Percentiles rank a stretch among this genome's conserved stretches.
These are phyloP conservation scores for Diploscapter pachys DNA, from an alignment of 1,140 invertebrate species.

Conservation along the genomic window DNA sequence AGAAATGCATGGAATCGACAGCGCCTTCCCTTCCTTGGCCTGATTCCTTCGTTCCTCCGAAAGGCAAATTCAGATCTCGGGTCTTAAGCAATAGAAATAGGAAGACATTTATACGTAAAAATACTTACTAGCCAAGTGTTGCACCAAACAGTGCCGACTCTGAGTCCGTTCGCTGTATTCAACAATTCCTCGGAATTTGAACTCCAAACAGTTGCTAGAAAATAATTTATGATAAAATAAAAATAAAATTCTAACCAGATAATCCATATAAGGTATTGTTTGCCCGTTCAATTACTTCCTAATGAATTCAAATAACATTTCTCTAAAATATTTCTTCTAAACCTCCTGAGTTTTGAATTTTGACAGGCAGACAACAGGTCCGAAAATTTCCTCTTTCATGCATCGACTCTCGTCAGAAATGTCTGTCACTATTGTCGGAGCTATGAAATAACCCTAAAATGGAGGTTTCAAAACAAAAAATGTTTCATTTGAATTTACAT, in stretches of 20 bases:
- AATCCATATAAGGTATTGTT: constrained; percentile 66
- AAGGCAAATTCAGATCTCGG: constrained; percentile 67
- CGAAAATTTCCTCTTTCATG: constrained; percentile 69
- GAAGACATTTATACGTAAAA: constrained; percentile 16
- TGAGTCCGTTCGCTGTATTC: constrained; percentile 58
- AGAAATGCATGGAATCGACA: constrained; percentile 66
- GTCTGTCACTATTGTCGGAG: constrained; percentile 64
- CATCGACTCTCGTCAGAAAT: constrained; percentile 61
- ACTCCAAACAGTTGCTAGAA: constrained; percentile 61
- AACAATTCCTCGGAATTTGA: constrained; percentile 56
- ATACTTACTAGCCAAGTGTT: constrained; percentile 67
- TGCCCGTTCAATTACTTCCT: constrained; percentile 62
- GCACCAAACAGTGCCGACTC: constrained; percentile 66
- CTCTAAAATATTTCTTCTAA: constrained; percentile 10
- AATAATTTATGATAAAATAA: no score
- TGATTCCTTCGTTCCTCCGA: constrained; percentile 67
- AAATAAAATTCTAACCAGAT: constrained; percentile 43
- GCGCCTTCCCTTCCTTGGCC: constrained; percentile 66
- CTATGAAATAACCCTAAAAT: constrained; percentile 64
- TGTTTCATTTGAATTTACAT: constrained; percentile 21
- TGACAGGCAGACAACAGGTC: constrained; percentile 65
- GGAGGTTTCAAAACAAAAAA: background rate
- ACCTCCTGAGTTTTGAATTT: constrained; percentile 65
- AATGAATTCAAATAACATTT: background rate
- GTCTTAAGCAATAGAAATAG: constrained; percentile 33